A percentile compares a stretch with the other conserved stretches of the same genome.
Conservation (phyloP, 2,888 invertebrate genomes). For the Tachina fera region DNA sequence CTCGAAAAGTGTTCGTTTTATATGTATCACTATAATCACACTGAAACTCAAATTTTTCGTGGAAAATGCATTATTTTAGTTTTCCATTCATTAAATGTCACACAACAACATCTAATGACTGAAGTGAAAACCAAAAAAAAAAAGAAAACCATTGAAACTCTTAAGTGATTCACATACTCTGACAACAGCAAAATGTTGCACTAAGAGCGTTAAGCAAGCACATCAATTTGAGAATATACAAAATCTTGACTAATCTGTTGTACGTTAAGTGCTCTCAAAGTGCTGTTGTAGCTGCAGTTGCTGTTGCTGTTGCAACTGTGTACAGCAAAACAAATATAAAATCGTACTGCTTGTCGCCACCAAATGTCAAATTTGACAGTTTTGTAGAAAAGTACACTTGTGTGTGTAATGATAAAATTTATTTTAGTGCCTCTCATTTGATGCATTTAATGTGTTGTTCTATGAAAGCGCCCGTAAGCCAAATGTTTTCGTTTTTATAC, state of each 20-base stretch:
- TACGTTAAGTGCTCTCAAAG: constrained; percentile 55
- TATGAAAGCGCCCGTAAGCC: constrained; percentile 50
- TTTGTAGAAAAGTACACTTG: constrained; percentile 46
- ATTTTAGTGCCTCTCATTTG: constrained; percentile 21
- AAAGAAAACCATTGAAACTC: constrained; percentile 33
- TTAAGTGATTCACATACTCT: constrained; percentile 38
- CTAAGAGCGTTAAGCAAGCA: constrained; percentile 23
- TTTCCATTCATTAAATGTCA: constrained; percentile 51
- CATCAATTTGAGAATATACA: constrained; percentile 31
- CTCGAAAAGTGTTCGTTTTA: constrained; percentile 36
- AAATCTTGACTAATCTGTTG: constrained; percentile 66
- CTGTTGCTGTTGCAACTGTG: constrained; percentile 19
- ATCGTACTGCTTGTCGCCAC: constrained; percentile 72
- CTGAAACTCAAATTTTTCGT: constrained; percentile 53
- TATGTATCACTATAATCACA: constrained; percentile 32
- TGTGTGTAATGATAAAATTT: constrained; percentile 12
- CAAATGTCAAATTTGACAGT: constrained; percentile 73
- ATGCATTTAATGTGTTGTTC: constrained; percentile 51
- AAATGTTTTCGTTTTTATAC: constrained; percentile 37
- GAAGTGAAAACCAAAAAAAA: constrained; percentile 31
- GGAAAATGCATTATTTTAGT: constrained; percentile 44
- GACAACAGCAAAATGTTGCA: constrained; percentile 22
- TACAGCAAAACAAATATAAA: constrained; percentile 59
- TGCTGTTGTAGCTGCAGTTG: constrained; percentile 37
- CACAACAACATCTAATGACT: constrained; percentile 51